Percentiles rank a stretch among this genome's conserved stretches.
Conservation (phyloP, 2,888 invertebrate species). For the Neoitamus cyanurus region DNA sequence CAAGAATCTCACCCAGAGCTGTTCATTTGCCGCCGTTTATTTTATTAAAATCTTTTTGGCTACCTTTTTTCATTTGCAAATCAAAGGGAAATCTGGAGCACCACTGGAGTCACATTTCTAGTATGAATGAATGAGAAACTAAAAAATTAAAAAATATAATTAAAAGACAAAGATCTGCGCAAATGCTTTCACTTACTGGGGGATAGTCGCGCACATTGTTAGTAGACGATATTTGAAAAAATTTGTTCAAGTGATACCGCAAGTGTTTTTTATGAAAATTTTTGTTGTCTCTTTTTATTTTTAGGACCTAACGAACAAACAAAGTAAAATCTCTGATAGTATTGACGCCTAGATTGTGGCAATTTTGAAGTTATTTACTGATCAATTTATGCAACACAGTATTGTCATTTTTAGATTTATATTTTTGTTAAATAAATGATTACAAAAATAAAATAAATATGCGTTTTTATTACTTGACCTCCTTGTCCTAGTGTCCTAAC, state of each 20-base stretch:
- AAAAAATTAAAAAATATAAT: not conserved
- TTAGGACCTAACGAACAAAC: conserved; percentile 20
- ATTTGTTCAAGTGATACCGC: not conserved
- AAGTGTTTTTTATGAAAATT: not conserved
- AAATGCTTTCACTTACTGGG: conserved; percentile 27
- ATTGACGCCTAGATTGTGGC: conserved; percentile 15
- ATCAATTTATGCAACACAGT: not conserved
- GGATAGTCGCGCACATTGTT: not conserved
- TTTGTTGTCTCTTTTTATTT: not conserved
- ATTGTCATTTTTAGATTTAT: conserved; percentile 38
- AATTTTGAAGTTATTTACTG: not conserved
- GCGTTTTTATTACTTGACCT: not conserved
- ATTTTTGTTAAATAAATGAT: conserved; percentile 36
- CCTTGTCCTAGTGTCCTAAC: not conserved
- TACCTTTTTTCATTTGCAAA: conserved; percentile 18
- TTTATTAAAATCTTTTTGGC: not conserved
- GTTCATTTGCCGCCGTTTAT: not conserved
- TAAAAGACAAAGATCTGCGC: not conserved
- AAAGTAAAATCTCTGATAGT: conserved; percentile 12
- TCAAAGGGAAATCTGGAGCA: conserved; percentile 17
- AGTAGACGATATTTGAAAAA: not conserved
- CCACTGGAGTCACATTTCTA: conserved; percentile 36
- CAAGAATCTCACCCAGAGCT: not conserved
- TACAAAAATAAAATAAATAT: not conserved
- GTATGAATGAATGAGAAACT: not conserved